Conservation (phyloP, 2,888 invertebrate species). For the Parnassius smintheus region DNA sequence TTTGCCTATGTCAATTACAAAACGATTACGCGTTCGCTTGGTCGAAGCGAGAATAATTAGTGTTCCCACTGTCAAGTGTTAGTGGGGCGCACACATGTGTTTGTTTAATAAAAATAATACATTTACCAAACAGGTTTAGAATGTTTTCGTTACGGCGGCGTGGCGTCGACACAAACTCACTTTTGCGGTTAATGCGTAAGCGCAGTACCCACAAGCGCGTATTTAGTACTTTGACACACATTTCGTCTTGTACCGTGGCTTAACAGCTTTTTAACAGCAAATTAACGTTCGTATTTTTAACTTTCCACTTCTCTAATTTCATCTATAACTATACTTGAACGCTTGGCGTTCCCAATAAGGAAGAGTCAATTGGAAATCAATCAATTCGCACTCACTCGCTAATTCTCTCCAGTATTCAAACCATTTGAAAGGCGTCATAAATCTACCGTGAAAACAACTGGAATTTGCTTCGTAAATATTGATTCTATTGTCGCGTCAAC, state of each 20-base stretch:
- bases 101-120: slow-evolving; percentile 67
- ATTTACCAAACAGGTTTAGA: slow-evolving; percentile 62
- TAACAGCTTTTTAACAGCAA: slow-evolving; percentile 40
- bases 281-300: slow-evolving; percentile 30
- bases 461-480: slow-evolving; percentile 58
- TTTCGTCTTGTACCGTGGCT: slow-evolving; percentile 43
- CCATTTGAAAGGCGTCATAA: slow-evolving; percentile 55
- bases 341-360: slow-evolving; percentile 22
- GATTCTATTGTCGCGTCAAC: slow-evolving; percentile 37
- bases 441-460: slow-evolving; percentile 51
- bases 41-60: slow-evolving; percentile 50
- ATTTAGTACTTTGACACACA: slow-evolving; percentile 72
- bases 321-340: slow-evolving; percentile 17
- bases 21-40: slow-evolving; percentile 11
- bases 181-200: slow-evolving; percentile 70
- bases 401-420: slow-evolving; percentile 52
- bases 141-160: slow-evolving; percentile 49
- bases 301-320: slow-evolving; percentile 31
- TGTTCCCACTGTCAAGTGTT: slow-evolving; percentile 58
- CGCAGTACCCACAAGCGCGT: slow-evolving; percentile 50
- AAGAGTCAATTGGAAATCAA: slow-evolving; percentile 42
- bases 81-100: slow-evolving; percentile 58
- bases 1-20: slow-evolving; percentile 5
- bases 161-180: slow-evolving; percentile 51
- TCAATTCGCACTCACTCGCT: slow-evolving; percentile 56